A percentile compares a stretch with the other conserved stretches of the same genome.
These are phyloP conservation scores for Herminia tarsipennalis DNA, from an alignment of 2,888 invertebrate species.

Conservation along the genomic window DNA sequence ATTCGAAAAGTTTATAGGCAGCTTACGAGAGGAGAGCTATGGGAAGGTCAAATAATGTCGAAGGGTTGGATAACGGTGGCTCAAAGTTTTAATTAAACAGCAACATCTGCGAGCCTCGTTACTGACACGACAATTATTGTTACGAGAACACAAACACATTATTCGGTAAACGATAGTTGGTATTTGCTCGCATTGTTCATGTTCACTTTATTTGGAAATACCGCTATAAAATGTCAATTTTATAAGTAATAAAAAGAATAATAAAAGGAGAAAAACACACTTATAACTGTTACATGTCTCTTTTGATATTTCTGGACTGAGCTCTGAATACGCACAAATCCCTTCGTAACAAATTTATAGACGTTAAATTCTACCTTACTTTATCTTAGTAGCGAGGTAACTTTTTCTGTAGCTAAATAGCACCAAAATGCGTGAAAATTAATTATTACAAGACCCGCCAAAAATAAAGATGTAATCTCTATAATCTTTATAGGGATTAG, in stretches of 20 bases:
- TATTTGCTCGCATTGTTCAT: constrained; percentile 21
- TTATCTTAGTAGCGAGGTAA: constrained; percentile 14
- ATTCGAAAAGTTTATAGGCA: constrained; percentile 63
- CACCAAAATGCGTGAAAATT: constrained; percentile 20
- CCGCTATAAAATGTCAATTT: constrained; percentile 9
- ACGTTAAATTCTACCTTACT: constrained; percentile 16
- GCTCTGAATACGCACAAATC: constrained; percentile 23
- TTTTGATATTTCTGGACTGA: constrained; percentile 20
- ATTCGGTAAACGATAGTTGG: constrained; percentile 43
- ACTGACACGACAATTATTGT: constrained; percentile 74
- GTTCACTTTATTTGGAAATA: background rate
- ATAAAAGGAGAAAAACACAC: constrained; percentile 11
- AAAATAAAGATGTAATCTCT: constrained; percentile 11
- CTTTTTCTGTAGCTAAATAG: constrained; percentile 16
- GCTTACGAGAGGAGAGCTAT: constrained; percentile 54
- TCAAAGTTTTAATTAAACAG: constrained; percentile 83
- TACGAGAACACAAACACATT: constrained; percentile 62
- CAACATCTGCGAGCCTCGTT: constrained; percentile 73
- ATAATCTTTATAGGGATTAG: constrained; percentile 12
- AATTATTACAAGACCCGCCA: constrained; percentile 7
- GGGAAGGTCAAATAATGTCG: constrained; percentile 69
- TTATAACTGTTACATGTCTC: constrained; percentile 12
- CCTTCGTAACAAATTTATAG: constrained; percentile 26
- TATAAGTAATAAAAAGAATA: constrained; percentile 1
- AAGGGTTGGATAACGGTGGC: constrained; percentile 71